phyloP scores from a whole-genome alignment of 1,140 invertebrate species.

The Eumaeus atala region DNA sequence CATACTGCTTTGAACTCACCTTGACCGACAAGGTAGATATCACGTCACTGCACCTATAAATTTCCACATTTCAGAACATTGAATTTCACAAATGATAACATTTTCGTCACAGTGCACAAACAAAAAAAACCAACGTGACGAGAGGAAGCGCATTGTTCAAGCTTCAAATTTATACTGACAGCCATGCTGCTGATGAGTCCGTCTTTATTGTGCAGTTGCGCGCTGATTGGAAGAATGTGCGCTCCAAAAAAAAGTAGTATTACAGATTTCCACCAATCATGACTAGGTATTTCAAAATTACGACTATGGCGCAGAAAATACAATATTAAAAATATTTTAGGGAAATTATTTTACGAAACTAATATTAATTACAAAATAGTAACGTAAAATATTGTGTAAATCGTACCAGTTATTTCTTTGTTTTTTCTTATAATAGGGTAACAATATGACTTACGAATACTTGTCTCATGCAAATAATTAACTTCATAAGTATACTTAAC shows the following conservation, averaged over 20 bases:
- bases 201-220: conserved; percentile 81
- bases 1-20: conserved; percentile 33
- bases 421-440: too few relatives aligned
- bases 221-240: conserved; percentile 75
- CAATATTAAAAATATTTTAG: not conserved
- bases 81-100: conserved; percentile 65
- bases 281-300: conserved; percentile 41
- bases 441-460: too few relatives aligned
- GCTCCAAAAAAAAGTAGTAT: conserved; percentile 50
- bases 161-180: conserved; percentile 92
- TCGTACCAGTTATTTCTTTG: too few relatives aligned
- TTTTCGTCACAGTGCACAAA: conserved; percentile 69
- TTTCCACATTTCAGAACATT: conserved; percentile 64
- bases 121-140: conserved; percentile 72
- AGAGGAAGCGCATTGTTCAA: conserved; percentile 87
- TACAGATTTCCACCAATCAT: conserved; percentile 48
- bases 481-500: too few relatives aligned
- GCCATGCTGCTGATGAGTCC: conserved; percentile 86
- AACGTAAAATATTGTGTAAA: too few relatives aligned
- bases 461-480: too few relatives aligned
- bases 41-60: conserved; percentile 67
- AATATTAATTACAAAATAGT: too few relatives aligned
- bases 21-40: conserved; percentile 51
- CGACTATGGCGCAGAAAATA: conserved; percentile 33
- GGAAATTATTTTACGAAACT: too few relatives aligned